Conservation (phyloP, 2,888 invertebrate species). For the Cacoxenus indagator region DNA sequence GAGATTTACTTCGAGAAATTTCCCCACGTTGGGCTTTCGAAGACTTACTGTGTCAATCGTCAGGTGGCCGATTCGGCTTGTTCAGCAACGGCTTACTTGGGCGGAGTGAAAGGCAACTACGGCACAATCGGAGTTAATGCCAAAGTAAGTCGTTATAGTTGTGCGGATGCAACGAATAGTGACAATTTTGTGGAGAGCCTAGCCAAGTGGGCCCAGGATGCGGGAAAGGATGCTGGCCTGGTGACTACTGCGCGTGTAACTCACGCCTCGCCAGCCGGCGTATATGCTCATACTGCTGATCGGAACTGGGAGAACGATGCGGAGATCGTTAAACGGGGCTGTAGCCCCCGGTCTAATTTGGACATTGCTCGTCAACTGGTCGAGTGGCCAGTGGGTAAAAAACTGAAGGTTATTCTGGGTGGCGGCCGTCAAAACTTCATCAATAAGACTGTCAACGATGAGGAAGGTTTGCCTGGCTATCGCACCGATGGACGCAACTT, state of each 20-base stretch:
- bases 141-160: constrained; percentile 76
- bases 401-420: constrained; percentile 77
- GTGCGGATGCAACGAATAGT: constrained; percentile 73
- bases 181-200: constrained; percentile 77
- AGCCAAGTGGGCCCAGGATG: constrained; percentile 79
- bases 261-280: constrained; percentile 83
- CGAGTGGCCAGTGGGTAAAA: constrained; percentile 76
- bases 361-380: constrained; percentile 84
- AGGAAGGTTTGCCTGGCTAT: constrained; percentile 73
- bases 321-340: constrained; percentile 72
- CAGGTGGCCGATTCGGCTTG: constrained; percentile 89
- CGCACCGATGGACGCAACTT: constrained; percentile 78
- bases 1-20: constrained; percentile 77
- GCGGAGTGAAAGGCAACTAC: constrained; percentile 83
- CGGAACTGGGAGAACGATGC: constrained; percentile 81
- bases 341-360: constrained; percentile 72
- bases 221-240: constrained; percentile 77
- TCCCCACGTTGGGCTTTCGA: constrained; percentile 72
- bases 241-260: constrained; percentile 85
- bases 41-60: constrained; percentile 83
- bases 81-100: constrained; percentile 83
- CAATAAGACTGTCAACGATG: constrained; percentile 70
- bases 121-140: constrained; percentile 83
- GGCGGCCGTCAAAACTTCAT: constrained; percentile 66
- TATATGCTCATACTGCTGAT: constrained; percentile 80